A percentile compares a stretch with the other conserved stretches of the same genome.
phyloP scores from a whole-genome alignment of 2,797 vertebrate genomes.

The Parauchenoglanis ngamensis region DNA sequence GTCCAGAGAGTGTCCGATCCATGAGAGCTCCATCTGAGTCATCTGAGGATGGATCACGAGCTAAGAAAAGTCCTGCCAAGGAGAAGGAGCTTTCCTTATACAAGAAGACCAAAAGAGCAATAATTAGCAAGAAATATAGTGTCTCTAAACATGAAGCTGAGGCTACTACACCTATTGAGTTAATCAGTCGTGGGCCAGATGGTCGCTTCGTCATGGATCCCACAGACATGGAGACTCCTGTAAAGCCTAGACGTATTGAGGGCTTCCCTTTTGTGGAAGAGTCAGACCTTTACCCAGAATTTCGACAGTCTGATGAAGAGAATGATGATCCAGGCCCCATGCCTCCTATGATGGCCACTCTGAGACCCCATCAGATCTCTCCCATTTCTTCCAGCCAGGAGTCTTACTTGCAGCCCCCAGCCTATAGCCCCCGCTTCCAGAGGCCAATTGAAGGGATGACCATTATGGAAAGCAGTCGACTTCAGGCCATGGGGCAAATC shows the following conservation, averaged over 20 bases:
- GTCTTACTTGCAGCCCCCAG: slow-evolving; percentile 94
- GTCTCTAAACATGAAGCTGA: slow-evolving; percentile 88
- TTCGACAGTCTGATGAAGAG: slow-evolving; percentile 97
- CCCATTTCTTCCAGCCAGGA: slow-evolving; percentile 96
- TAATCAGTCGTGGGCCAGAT: slow-evolving; percentile 91
- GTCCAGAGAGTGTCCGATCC: slow-evolving; percentile 87
- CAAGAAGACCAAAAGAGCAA: slow-evolving; percentile 98
- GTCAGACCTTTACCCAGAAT: slow-evolving; percentile 97
- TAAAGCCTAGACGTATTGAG: slow-evolving; percentile 89
- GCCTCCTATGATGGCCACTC: slow-evolving; percentile 87
- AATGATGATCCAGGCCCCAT: slow-evolving; percentile 90
- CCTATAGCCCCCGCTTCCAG: slow-evolving; percentile 96
- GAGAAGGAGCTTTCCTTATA: slow-evolving; percentile 94
- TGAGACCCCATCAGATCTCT: slow-evolving; percentile 93
- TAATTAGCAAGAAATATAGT: slow-evolving; percentile 96
- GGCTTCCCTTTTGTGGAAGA: slow-evolving; percentile 98
- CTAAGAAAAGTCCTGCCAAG: slow-evolving; percentile 90
- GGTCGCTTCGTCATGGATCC: slow-evolving; percentile 89
- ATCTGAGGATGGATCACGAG: slow-evolving; percentile 88
- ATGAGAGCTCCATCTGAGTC: slow-evolving; percentile 90
- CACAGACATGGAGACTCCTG: slow-evolving; percentile 81
- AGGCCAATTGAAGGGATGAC: slow-evolving; percentile 90
- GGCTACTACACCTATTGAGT: slow-evolving; percentile 85
- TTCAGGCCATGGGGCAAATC: slow-evolving; percentile 91
- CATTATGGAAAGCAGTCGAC: slow-evolving; percentile 84